These are phyloP conservation scores for Pycnonotus jocosus DNA, from an alignment of 2,113 vertebrate genomes.

Conservation along the genomic window DNA sequence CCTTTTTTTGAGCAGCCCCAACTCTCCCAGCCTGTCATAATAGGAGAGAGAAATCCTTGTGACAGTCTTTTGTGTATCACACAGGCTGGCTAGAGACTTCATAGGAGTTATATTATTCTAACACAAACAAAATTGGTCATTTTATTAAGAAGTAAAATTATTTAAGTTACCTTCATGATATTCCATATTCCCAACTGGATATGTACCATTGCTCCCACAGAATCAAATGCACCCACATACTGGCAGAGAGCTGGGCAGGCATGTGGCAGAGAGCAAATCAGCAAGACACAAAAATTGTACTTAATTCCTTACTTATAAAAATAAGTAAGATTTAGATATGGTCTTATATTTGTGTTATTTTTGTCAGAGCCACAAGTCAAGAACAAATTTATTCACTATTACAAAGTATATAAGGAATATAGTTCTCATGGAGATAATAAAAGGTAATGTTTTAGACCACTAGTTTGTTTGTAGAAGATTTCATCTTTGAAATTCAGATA, in stretches of 20 bases:
- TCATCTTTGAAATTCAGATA: neutral
- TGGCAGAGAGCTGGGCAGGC: neutral
- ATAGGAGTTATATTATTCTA: neutral
- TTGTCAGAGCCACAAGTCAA: neutral
- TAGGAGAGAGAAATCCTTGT: neutral
- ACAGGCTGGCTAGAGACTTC: neutral
- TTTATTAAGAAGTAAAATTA: neutral
- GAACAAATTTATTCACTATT: slow-evolving; percentile 3
- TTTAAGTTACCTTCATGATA: neutral
- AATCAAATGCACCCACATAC: neutral
- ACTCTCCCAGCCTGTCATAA: neutral
- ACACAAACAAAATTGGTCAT: neutral
- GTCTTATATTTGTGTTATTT: neutral
- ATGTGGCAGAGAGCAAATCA: neutral
- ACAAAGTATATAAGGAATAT: neutral
- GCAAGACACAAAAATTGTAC: neutral
- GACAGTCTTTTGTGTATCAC: neutral
- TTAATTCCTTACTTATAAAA: neutral
- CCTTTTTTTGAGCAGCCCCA: neutral
- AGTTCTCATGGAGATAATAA: neutral
- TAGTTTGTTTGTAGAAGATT: neutral
- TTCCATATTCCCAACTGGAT: neutral
- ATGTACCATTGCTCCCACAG: neutral
- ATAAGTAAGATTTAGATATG: neutral
- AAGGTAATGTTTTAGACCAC: neutral